Evolutionary conservation across 2,797 vertebrate genomes (phyloP).

Genomic region (Poecilia gillii): DNA sequence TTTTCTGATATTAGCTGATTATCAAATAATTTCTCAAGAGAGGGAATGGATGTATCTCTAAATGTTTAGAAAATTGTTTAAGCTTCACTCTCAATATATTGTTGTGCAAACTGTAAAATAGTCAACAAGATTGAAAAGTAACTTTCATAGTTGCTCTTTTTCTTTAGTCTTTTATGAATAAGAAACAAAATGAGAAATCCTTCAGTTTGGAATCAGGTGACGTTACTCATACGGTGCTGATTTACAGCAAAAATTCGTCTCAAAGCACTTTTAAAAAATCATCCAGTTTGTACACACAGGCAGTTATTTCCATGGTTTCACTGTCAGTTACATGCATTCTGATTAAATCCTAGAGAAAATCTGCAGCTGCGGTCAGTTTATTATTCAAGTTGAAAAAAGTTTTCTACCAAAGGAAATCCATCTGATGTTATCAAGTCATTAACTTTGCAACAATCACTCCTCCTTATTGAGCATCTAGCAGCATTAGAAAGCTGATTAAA

Average conservation of each 20-base stretch:
- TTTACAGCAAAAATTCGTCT: background rate
- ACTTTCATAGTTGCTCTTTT: background rate
- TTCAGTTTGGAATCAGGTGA: background rate
- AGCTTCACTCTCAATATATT: background rate
- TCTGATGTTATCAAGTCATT: background rate
- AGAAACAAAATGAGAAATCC: background rate
- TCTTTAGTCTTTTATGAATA: background rate
- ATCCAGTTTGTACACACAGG: background rate
- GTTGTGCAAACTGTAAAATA: background rate
- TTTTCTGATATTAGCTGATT: background rate
- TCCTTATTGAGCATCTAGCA: background rate
- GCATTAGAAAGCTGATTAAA: background rate
- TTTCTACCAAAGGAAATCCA: background rate
- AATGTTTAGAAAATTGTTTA: background rate
- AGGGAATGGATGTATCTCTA: background rate
- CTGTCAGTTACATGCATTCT: background rate
- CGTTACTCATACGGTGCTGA: background rate
- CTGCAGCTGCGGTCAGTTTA: background rate
- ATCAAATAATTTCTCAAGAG: background rate
- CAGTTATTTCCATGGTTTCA: background rate
- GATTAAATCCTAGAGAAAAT: background rate
- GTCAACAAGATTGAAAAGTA: background rate
- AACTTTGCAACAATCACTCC: background rate
- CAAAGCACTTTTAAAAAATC: background rate
- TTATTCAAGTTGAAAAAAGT: background rate